Conservation (phyloP, 2,888 invertebrate species). For the Helleia helle region DNA sequence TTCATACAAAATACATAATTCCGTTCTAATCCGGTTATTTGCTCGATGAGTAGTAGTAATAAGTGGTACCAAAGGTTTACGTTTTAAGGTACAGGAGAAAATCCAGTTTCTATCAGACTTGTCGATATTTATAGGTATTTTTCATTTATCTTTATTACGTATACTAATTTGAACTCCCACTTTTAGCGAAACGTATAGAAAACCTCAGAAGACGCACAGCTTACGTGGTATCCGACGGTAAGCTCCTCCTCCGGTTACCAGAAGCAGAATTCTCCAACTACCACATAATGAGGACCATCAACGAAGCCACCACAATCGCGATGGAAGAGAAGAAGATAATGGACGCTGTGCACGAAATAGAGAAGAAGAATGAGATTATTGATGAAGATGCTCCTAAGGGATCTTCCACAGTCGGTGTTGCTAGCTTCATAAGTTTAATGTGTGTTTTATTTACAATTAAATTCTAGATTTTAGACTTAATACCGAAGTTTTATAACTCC, state of each 20-base stretch:
- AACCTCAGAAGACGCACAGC: constrained; percentile 37
- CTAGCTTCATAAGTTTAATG: constrained; percentile 14
- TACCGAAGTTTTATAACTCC: too few species aligned
- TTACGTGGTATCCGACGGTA: constrained; percentile 42
- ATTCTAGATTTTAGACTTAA: constrained; percentile 1
- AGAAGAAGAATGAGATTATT: constrained; percentile 53
- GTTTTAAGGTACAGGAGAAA: too few species aligned
- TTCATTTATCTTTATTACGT: too few species aligned
- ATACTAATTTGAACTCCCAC: too few species aligned
- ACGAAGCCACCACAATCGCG: constrained; percentile 76
- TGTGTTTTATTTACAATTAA: constrained; percentile 8
- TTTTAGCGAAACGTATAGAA: constrained; percentile 34
- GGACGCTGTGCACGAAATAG: constrained; percentile 57
- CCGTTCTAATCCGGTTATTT: too few species aligned
- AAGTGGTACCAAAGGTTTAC: too few species aligned
- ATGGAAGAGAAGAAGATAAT: constrained; percentile 67
- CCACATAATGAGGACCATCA: constrained; percentile 82
- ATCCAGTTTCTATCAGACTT: too few species aligned
- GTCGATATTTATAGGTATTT: too few species aligned
- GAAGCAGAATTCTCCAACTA: constrained; percentile 66
- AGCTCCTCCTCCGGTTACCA: constrained; percentile 44
- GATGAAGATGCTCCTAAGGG: constrained; percentile 50
- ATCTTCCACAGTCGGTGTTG: constrained; percentile 16
- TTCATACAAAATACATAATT: too few species aligned
- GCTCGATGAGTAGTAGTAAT: too few species aligned